phyloP scores from a whole-genome alignment of 2,797 vertebrate genomes.

The Clarias pachynema region DNA sequence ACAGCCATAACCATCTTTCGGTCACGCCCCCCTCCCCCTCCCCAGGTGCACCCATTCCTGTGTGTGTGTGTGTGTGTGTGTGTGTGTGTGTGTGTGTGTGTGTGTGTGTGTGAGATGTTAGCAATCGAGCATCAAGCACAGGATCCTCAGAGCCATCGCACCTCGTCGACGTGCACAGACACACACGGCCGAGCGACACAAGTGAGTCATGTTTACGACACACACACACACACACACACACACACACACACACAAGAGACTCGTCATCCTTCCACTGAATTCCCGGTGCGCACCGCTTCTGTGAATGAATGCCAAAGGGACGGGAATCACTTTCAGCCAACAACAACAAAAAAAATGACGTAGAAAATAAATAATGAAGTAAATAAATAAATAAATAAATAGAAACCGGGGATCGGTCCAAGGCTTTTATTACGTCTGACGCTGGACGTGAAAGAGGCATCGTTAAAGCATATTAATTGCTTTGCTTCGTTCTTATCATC shows the following conservation, averaged over 20 bases:
- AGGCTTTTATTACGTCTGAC: conserved; percentile 50
- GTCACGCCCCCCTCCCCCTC: too few relatives aligned
- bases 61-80: not conserved
- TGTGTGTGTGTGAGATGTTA: conserved; percentile 4
- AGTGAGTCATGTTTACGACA: not conserved
- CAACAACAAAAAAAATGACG: not conserved
- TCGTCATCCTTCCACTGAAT: not conserved
- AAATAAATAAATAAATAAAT: not conserved
- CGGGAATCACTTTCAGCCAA: not conserved
- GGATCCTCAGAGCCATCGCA: not conserved
- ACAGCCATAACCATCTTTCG: not conserved
- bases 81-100: too few relatives aligned
- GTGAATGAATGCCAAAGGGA: not conserved
- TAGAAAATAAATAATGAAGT: not conserved
- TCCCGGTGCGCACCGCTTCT: conserved; percentile 11
- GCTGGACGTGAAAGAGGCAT: conserved; percentile 43
- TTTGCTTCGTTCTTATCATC: conserved; percentile 36
- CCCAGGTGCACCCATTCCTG: conserved; percentile 13
- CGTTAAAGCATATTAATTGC: conserved; percentile 55
- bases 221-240: not conserved
- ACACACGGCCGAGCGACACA: not conserved
- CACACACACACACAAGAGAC: not conserved
- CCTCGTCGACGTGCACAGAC: not conserved
- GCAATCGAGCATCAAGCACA: conserved; percentile 32
- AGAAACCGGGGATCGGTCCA: conserved; percentile 24